Evolutionary conservation across 2,113 vertebrate genomes (phyloP).

Genomic region (Charina bottae): DNA sequence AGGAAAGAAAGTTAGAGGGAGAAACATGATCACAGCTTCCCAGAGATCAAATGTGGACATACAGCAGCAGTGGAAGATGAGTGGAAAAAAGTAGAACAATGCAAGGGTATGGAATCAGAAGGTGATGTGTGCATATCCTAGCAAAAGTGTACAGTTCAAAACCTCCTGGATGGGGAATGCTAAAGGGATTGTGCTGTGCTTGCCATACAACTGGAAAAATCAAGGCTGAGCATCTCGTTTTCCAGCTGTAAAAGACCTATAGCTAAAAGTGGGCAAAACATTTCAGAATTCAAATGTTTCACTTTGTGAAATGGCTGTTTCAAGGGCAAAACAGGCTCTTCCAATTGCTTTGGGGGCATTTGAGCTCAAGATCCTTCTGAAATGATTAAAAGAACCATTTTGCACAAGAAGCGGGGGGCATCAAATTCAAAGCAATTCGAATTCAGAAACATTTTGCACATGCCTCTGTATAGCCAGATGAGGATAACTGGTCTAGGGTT

Average conservation of each 20-base stretch:
- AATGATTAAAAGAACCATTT: background rate
- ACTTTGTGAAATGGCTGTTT: background rate
- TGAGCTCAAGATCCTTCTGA: background rate
- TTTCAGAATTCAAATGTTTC: background rate
- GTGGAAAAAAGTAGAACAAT: background rate
- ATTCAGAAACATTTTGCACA: background rate
- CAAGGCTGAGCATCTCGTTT: background rate
- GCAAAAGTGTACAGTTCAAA: background rate
- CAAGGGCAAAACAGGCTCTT: background rate
- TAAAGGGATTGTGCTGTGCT: background rate
- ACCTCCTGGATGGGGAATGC: background rate
- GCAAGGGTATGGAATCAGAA: background rate
- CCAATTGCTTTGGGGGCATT: background rate
- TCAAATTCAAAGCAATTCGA: background rate
- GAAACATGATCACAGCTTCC: background rate
- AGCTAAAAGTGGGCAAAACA: background rate
- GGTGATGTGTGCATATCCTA: background rate
- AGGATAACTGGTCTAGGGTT: background rate
- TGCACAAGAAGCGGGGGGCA: background rate
- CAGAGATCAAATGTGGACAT: background rate
- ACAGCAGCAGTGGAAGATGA: background rate
- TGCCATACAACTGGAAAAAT: background rate
- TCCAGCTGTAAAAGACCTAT: background rate
- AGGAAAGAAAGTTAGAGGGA: background rate
- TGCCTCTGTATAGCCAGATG: background rate